Percentiles rank a stretch among this genome's conserved stretches.
These are phyloP conservation scores for Notarius quadriscutis DNA, from an alignment of 2,113 vertebrate species.

Conservation along the genomic window DNA sequence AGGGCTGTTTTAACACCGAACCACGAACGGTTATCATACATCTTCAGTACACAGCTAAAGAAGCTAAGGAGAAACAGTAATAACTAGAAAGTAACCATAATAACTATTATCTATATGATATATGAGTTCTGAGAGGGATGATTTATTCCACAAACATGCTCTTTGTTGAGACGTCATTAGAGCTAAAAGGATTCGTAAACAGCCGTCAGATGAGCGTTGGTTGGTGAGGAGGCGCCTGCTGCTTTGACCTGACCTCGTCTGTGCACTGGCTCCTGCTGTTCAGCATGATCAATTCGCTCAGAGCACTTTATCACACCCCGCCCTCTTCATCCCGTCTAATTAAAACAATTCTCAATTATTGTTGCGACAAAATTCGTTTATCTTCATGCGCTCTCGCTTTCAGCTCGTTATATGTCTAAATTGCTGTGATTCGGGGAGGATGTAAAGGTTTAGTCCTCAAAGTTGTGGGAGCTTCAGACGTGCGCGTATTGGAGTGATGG, in stretches of 20 bases:
- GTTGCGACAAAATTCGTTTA: slow-evolving; percentile 47
- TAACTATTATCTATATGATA: slow-evolving; percentile 3
- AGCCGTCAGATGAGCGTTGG: slow-evolving; percentile 20
- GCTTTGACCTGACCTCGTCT: slow-evolving; percentile 51
- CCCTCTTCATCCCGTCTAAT: slow-evolving; percentile 42
- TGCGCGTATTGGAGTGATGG: background rate
- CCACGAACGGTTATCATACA: background rate
- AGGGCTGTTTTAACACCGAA: background rate
- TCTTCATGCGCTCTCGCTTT: slow-evolving; percentile 35
- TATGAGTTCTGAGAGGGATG: background rate
- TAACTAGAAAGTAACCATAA: slow-evolving; percentile 12
- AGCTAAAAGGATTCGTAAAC: slow-evolving; percentile 25
- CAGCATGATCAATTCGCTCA: slow-evolving; percentile 45
- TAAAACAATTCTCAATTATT: slow-evolving; percentile 51
- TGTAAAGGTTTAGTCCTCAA: background rate
- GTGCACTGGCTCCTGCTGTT: slow-evolving; percentile 34
- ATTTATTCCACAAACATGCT: slow-evolving; percentile 15
- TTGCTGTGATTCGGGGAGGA: slow-evolving; percentile 28
- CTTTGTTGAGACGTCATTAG: slow-evolving; percentile 32
- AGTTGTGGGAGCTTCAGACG: background rate
- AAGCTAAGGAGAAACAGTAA: background rate
- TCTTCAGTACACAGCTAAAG: background rate
- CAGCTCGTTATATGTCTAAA: slow-evolving; percentile 43
- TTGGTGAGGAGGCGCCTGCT: slow-evolving; percentile 10
- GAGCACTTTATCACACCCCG: slow-evolving; percentile 44